These are phyloP conservation scores for Panopea generosa DNA, from an alignment of 2,888 invertebrate species.

Conservation along the genomic window DNA sequence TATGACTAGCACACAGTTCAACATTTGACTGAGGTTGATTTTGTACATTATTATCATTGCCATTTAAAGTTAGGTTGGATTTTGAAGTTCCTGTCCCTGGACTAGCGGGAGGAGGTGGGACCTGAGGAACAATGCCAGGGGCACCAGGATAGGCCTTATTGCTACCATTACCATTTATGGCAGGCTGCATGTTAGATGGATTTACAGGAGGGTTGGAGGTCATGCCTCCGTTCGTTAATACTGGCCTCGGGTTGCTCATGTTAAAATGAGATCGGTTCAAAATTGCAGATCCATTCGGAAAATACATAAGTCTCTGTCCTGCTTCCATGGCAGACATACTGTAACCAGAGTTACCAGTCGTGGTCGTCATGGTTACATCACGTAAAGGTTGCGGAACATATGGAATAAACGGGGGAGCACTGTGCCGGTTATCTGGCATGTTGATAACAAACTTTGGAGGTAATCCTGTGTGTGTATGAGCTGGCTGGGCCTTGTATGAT, in stretches of 20 bases:
- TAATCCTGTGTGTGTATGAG: slow-evolving; percentile 67
- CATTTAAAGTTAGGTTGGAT: slow-evolving; percentile 19
- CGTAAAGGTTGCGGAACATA: slow-evolving; percentile 48
- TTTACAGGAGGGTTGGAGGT: slow-evolving; percentile 14
- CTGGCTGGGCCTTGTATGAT: slow-evolving; percentile 69
- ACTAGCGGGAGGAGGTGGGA: slow-evolving; percentile 13
- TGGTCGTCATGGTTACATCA: slow-evolving; percentile 44
- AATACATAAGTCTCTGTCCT: slow-evolving; percentile 32
- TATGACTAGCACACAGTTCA: slow-evolving; percentile 1
- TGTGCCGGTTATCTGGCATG: slow-evolving; percentile 70
- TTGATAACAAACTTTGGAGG: slow-evolving; percentile 70
- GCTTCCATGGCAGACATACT: slow-evolving; percentile 15
- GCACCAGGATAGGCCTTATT: slow-evolving; percentile 38
- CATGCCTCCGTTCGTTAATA: slow-evolving; percentile 4
- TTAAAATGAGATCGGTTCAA: slow-evolving; percentile 28
- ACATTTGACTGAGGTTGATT: slow-evolving; percentile 8
- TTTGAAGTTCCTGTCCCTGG: slow-evolving; percentile 2
- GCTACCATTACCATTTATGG: slow-evolving; percentile 39
- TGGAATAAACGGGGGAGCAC: slow-evolving; percentile 37
- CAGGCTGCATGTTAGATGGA: slow-evolving; percentile 20
- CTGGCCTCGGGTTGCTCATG: slow-evolving; percentile 9
- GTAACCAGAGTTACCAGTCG: slow-evolving; percentile 27
- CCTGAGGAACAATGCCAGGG: slow-evolving; percentile 23
- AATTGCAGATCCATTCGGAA: slow-evolving; percentile 7
- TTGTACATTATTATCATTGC: slow-evolving; percentile 17